These are phyloP conservation scores for Macrostomum lignano DNA, from an alignment of 1,140 invertebrate species.

Conservation along the genomic window DNA sequence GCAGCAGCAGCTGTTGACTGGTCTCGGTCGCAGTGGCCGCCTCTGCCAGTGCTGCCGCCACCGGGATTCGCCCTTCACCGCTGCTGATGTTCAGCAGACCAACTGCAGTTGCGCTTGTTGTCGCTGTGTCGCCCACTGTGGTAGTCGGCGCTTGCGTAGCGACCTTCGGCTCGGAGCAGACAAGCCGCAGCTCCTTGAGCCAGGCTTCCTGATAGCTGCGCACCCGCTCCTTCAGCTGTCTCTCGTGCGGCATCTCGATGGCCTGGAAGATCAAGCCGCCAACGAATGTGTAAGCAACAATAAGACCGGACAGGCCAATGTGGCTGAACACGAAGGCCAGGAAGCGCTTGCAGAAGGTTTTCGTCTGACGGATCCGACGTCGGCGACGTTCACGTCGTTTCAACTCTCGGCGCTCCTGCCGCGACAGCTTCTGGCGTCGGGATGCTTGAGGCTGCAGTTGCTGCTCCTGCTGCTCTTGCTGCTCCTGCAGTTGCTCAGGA, in stretches of 20 bases:
- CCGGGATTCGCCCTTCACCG: no score
- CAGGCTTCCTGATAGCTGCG: not conserved
- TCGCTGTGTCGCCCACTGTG: no score
- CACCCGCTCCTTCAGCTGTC: slow-evolving; percentile 20
- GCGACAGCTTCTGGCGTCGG: no score
- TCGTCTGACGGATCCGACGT: slow-evolving; percentile 1
- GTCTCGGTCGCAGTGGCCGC: no score
- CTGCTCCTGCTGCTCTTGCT: no score
- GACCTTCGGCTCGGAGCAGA: slow-evolving; percentile 19
- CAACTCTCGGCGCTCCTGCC: slow-evolving; percentile 2
- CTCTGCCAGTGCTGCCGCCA: no score
- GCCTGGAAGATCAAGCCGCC: slow-evolving; percentile 65
- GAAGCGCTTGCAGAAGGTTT: slow-evolving; percentile 18
- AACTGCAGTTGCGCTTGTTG: no score
- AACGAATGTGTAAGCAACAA: slow-evolving; percentile 70
- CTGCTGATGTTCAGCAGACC: no score
- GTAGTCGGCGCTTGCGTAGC: no score
- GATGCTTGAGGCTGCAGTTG: no score
- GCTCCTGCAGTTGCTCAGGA: no score
- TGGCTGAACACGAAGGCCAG: slow-evolving; percentile 34
- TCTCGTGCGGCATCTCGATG: slow-evolving; percentile 44
- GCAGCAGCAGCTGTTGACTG: no score
- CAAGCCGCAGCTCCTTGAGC: not conserved
- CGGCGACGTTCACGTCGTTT: slow-evolving; percentile 3
- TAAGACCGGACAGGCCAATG: slow-evolving; percentile 67